These are phyloP conservation scores for Drosophila lutescens DNA, from an alignment of 2,888 invertebrate genomes.

Conservation along the genomic window DNA sequence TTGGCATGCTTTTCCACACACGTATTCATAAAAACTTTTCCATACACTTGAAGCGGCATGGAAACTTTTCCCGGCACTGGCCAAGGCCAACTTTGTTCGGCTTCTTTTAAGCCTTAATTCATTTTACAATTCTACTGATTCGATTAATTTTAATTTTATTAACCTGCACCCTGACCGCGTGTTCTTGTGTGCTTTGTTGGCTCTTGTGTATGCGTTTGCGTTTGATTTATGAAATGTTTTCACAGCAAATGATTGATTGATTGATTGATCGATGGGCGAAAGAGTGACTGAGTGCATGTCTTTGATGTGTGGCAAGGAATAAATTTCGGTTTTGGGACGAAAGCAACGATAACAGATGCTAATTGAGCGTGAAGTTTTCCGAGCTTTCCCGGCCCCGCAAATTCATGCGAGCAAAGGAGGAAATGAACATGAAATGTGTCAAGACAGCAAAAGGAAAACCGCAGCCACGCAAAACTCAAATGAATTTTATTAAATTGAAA, in stretches of 20 bases:
- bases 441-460: constrained; percentile 23
- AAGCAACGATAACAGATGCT: constrained; percentile 36
- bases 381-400: constrained; percentile 10
- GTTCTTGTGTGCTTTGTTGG: constrained; percentile 13
- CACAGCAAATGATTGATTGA: constrained; percentile 42
- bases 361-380: constrained; percentile 56
- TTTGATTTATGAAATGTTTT: constrained; percentile 43
- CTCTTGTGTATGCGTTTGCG: constrained; percentile 27
- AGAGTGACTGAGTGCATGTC: constrained; percentile 31
- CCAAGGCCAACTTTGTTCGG: constrained; percentile 31
- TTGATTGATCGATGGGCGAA: constrained; percentile 43
- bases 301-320: constrained; percentile 48
- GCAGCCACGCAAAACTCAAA: constrained; percentile 36
- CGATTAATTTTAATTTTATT: constrained; percentile 29
- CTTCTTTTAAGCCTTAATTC: constrained; percentile 14
- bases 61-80: constrained; percentile 7
- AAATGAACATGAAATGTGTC: constrained; percentile 38
- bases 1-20: constrained; percentile 30
- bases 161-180: constrained; percentile 14
- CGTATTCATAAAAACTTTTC: constrained; percentile 19
- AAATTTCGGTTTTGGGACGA: constrained; percentile 17
- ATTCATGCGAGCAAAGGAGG: constrained; percentile 15
- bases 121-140: constrained; percentile 38
- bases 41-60: constrained; percentile 6
- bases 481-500: constrained; percentile 38